Conservation (phyloP, 2,113 vertebrate species). For the Neodon shergylaensis region DNA sequence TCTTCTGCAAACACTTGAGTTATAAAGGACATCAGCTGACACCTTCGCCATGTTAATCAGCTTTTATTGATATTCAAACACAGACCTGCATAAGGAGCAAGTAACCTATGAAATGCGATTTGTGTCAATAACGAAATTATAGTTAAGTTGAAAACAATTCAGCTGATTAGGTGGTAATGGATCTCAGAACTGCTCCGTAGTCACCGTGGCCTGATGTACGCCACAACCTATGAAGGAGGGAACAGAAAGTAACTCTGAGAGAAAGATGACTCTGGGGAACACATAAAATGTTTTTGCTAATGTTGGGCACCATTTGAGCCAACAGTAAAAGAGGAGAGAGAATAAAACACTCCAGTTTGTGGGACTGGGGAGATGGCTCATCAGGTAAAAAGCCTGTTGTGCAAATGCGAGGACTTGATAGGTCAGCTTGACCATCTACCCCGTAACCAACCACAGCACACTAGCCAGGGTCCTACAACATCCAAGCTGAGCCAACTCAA, state of each 20-base stretch:
- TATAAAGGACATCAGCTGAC: not conserved
- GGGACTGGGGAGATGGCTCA: not conserved
- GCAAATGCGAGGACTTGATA: not conserved
- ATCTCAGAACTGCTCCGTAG: not conserved
- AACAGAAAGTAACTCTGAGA: not conserved
- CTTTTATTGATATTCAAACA: not conserved
- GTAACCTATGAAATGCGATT: not conserved
- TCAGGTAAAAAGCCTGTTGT: no score
- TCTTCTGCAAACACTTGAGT: not conserved
- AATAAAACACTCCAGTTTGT: not conserved
- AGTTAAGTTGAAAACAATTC: not conserved
- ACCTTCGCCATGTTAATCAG: not conserved
- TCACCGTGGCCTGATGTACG: not conserved
- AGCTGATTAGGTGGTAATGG: not conserved
- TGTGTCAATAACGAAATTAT: not conserved
- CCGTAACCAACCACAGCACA: not conserved
- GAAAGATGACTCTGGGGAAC: not conserved
- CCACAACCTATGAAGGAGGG: not conserved
- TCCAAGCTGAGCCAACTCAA: not conserved
- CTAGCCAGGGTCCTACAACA: not conserved
- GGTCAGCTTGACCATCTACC: not conserved
- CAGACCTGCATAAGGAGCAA: not conserved
- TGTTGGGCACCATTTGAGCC: not conserved
- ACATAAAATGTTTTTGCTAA: not conserved
- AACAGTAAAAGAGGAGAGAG: not conserved